Evolutionary conservation across 2,797 vertebrate genomes (phyloP).

Genomic region (Aplochiton taeniatus): DNA sequence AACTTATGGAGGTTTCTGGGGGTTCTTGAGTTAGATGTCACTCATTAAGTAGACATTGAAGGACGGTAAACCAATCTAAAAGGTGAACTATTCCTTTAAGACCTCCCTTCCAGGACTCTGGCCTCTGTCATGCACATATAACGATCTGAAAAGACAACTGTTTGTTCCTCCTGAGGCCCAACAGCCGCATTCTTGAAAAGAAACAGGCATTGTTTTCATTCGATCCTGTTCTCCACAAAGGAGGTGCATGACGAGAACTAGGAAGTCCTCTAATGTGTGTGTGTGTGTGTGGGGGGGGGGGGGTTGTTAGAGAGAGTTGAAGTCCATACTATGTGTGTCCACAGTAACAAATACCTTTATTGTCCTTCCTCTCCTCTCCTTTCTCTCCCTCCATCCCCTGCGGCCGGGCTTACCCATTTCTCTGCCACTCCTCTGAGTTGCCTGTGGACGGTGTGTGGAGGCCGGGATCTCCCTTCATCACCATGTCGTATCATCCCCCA

Average conservation of each 20-base stretch:
- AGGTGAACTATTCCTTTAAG: conserved; percentile 14
- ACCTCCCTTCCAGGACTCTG: conserved; percentile 39
- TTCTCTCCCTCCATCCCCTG: background rate
- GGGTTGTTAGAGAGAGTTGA: too few relatives aligned
- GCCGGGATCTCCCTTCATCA: too few relatives aligned
- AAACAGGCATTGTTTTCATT: conserved; percentile 56
- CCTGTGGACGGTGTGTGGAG: too few relatives aligned
- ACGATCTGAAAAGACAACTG: conserved; percentile 35
- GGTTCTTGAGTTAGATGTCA: too few relatives aligned
- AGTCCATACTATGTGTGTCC: background rate
- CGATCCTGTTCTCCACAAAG: conserved; percentile 56
- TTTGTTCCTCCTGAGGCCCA: conserved; percentile 52
- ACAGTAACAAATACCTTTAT: conserved; percentile 17
- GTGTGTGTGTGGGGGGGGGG: background rate
- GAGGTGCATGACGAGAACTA: conserved; percentile 41
- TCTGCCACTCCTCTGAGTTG: too few relatives aligned
- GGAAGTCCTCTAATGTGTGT: conserved; percentile 35
- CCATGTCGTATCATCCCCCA: too few relatives aligned
- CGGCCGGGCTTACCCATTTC: too few relatives aligned
- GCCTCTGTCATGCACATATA: background rate
- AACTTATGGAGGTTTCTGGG: too few relatives aligned
- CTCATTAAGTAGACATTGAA: too few relatives aligned
- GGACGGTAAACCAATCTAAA: too few relatives aligned
- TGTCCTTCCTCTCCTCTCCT: background rate
- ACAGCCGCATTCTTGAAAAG: conserved; percentile 41